Evolutionary conservation across 2,888 invertebrate genomes (phyloP), one percentile per base, ranked within the genome.

Genomic region (Charanyca ferruginea): DNA sequence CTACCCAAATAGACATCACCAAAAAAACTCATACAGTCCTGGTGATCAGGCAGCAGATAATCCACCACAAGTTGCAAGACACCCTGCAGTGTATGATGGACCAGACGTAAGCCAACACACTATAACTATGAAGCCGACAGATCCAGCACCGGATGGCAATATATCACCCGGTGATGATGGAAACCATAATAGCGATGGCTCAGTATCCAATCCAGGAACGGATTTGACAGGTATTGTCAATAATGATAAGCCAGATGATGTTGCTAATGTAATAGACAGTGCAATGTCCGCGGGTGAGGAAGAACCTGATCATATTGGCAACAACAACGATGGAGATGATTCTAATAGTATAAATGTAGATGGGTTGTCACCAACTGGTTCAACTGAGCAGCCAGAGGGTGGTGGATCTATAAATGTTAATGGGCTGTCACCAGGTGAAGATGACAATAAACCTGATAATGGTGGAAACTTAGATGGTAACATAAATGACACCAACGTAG

Each of bases 1-100:
- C 20, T 48, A 58, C 1, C 20, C 41, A 9, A 59, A 25, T n/a
- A 49, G 20, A 66, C 41, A 66, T 70, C 32, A 66, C n/a, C 70
- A 32, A 25, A 47, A 7, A 13, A 32, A 48, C n/a, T 5, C 41
- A 23, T 41, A 32, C 9, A 16, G 59, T 59, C 9, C 35, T 22
- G 38, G 25, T 52, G 35, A 55, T 9, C 25, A 11, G 18, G 1
- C 18, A 20, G 4, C 47, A 35, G 25, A 8, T 18, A 8, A 38
- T 35, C 16, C 20, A 25, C 6, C 62, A n/a, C 13, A 13, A 13
- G 6, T 23, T 2, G 5, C 13, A 42, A 58, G 69, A 41, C 32
- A 58, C 13, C 20, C 41, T 8, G 7, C 1, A 22, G 22, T 20
- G 9, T 16, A 28, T 45, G 25, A 4, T 9, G 28, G n/a, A n/a